These are phyloP conservation scores for Phoxinus dragarum DNA, from an alignment of 2,797 vertebrate genomes.

Conservation along the genomic window DNA sequence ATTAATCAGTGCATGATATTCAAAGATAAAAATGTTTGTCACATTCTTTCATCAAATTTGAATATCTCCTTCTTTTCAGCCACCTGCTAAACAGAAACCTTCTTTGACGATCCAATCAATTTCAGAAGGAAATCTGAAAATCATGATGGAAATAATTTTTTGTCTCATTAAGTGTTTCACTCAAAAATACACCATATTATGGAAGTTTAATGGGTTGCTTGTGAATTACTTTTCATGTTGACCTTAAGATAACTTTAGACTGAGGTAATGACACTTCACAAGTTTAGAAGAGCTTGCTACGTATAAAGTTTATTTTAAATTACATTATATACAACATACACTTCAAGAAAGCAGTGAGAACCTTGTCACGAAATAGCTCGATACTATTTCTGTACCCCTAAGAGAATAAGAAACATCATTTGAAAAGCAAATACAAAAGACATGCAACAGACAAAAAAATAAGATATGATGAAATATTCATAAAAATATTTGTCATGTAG, in stretches of 20 bases:
- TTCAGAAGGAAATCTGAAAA: not conserved
- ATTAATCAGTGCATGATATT: not conserved
- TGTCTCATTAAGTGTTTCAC: not conserved
- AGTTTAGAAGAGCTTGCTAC: conserved; percentile 20
- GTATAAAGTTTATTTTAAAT: conserved; percentile 72
- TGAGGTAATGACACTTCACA: conserved; percentile 13
- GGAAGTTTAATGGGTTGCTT: not conserved
- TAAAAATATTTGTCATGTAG: conserved; percentile 64
- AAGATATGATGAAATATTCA: conserved; percentile 47
- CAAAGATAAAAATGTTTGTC: not conserved
- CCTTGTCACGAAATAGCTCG: conserved; percentile 66
- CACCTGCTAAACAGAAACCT: not conserved
- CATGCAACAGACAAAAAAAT: conserved; percentile 37
- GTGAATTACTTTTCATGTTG: not conserved
- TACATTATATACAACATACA: conserved; percentile 62
- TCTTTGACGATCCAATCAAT: not conserved
- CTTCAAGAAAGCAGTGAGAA: conserved; percentile 61
- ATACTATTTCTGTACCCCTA: conserved; percentile 24
- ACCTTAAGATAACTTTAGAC: not conserved
- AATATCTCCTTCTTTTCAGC: not conserved
- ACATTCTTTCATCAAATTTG: not conserved
- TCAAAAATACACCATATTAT: not conserved
- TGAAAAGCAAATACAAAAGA: conserved; percentile 38
- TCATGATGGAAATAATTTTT: not conserved
- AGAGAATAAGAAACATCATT: conserved; percentile 13